Conservation (phyloP, 2,113 vertebrate species). For the Riparia riparia region DNA sequence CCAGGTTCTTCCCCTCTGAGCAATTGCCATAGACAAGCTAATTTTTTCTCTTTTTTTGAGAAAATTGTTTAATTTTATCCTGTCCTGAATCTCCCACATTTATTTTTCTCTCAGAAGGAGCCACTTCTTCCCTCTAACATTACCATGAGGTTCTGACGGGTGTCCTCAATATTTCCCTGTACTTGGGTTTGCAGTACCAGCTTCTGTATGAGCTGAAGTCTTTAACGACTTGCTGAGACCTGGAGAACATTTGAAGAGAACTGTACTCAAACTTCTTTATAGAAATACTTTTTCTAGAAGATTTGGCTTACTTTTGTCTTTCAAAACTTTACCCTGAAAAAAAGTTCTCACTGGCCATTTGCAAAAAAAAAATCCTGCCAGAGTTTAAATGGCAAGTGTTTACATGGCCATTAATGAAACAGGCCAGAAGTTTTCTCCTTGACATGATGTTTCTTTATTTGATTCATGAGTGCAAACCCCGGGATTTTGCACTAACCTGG, state of each 20-base stretch:
- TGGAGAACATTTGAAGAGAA: neutral
- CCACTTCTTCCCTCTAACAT: neutral
- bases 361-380: neutral
- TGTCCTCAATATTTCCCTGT: neutral
- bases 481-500: no score
- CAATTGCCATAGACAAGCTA: neutral
- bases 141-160: neutral
- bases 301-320: neutral
- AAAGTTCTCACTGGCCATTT: neutral
- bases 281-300: neutral
- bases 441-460: neutral
- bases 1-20: neutral
- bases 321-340: neutral
- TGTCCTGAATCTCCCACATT: neutral
- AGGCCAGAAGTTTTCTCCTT: neutral
- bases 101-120: neutral
- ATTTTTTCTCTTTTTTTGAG: neutral
- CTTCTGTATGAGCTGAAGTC: neutral
- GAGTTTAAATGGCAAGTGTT: neutral
- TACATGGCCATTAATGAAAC: neutral
- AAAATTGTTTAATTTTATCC: neutral
- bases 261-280: neutral
- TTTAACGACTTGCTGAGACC: neutral
- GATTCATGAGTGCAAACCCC: neutral
- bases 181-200: neutral